A percentile compares a stretch with the other conserved stretches of the same genome.
These are phyloP conservation scores for Horisme vitalbata DNA, from an alignment of 2,888 invertebrate genomes.

Conservation along the genomic window DNA sequence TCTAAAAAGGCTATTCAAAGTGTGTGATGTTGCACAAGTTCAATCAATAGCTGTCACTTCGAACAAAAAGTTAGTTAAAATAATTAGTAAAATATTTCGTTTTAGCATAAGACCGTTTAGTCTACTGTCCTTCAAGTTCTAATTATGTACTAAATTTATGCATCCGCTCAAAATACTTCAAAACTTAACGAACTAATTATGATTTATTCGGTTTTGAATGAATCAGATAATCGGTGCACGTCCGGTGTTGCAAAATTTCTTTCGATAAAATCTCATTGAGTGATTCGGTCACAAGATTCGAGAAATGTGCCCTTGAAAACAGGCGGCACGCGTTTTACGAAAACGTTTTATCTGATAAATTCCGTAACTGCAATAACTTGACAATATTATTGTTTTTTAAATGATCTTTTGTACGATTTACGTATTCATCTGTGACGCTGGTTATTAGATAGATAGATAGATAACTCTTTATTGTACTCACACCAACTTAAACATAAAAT, in stretches of 20 bases:
- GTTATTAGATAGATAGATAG: too few relatives aligned
- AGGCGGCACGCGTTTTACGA: conserved; percentile 19
- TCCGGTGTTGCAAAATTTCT: conserved; percentile 28
- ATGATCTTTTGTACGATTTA: conserved; percentile 10
- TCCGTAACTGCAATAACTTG: conserved; percentile 20
- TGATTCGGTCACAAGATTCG: conserved; percentile 16
- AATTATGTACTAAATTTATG: conserved; percentile 13
- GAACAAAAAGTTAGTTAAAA: too few relatives aligned
- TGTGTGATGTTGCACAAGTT: too few relatives aligned
- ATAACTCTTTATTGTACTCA: too few relatives aligned
- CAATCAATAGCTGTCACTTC: too few relatives aligned
- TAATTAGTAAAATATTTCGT: too few relatives aligned
- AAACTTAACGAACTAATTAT: conserved; percentile 10
- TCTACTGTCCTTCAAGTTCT: background rate
- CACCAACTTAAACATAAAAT: too few relatives aligned
- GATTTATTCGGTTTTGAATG: conserved; percentile 23
- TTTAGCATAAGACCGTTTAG: too few relatives aligned
- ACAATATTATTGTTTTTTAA: conserved; percentile 2
- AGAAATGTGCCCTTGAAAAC: conserved; percentile 28
- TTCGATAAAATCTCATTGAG: conserved; percentile 23
- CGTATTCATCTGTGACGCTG: conserved; percentile 19
- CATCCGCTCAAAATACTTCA: conserved; percentile 12
- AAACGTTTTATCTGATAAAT: conserved; percentile 27
- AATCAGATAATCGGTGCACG: conserved; percentile 25
- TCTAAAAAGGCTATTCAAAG: conserved; percentile 8